Evolutionary conservation across 1,140 invertebrate species (phyloP).

Genomic region (Medauroidea extradentata): DNA sequence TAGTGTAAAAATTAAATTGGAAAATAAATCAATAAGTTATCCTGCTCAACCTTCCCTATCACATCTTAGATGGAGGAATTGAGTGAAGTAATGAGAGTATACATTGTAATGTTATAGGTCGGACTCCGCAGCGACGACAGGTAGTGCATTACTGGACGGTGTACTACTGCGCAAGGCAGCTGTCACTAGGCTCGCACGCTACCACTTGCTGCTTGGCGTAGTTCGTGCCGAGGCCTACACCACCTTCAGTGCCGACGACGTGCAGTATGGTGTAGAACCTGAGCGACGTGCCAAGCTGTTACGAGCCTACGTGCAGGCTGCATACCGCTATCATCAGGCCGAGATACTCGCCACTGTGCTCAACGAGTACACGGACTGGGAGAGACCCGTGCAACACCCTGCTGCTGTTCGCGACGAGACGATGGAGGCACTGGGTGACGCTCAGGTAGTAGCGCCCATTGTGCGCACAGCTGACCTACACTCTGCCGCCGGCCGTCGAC

Average conservation of each 20-base stretch:
- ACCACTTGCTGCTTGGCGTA: slow-evolving; percentile 89
- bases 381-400: slow-evolving; percentile 86
- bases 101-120: too few species aligned
- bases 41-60: too few species aligned
- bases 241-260: slow-evolving; percentile 83
- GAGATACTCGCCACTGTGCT: slow-evolving; percentile 84
- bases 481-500: slow-evolving; percentile 65
- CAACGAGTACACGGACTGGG: slow-evolving; percentile 98
- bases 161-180: slow-evolving; percentile 71
- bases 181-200: slow-evolving; percentile 67
- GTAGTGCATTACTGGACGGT: not conserved
- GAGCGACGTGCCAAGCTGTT: slow-evolving; percentile 49
- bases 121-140: too few species aligned
- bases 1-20: too few species aligned
- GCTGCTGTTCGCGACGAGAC: slow-evolving; percentile 91
- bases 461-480: slow-evolving; percentile 89
- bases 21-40: too few species aligned
- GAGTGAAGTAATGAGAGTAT: too few species aligned
- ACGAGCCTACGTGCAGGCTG: slow-evolving; percentile 46
- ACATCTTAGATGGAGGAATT: too few species aligned
- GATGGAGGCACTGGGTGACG: slow-evolving; percentile 89
- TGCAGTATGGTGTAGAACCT: slow-evolving; percentile 38
- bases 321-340: slow-evolving; percentile 54
- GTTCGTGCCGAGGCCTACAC: slow-evolving; percentile 81
- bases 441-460: slow-evolving; percentile 86